These are phyloP conservation scores for Furcifer pardalis DNA, from an alignment of 2,797 vertebrate genomes.

Conservation along the genomic window DNA sequence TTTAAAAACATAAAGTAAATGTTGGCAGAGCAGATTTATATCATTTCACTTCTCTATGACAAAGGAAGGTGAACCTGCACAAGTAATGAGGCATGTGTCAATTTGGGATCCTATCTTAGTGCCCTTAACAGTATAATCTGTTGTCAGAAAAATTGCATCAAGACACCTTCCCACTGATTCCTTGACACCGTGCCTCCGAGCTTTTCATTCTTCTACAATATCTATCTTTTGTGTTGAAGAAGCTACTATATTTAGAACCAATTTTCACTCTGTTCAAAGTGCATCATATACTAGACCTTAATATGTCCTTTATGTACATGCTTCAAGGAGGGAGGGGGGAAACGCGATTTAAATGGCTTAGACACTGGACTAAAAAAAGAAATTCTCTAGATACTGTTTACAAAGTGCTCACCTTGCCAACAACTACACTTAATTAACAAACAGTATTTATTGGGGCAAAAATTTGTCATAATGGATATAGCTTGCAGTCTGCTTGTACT, in stretches of 20 bases:
- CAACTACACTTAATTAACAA: slow-evolving; percentile 42
- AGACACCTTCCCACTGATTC: slow-evolving; percentile 16
- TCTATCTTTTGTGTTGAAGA: slow-evolving; percentile 56
- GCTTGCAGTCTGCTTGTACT: background rate
- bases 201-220: background rate
- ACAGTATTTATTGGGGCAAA: slow-evolving; percentile 45
- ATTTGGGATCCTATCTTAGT: background rate
- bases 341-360: slow-evolving; percentile 58
- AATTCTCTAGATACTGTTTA: slow-evolving; percentile 39
- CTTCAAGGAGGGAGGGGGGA: slow-evolving; percentile 50
- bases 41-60: slow-evolving; percentile 15
- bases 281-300: slow-evolving; percentile 63
- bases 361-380: slow-evolving; percentile 56
- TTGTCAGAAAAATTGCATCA: background rate
- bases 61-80: slow-evolving; percentile 13
- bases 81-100: slow-evolving; percentile 4
- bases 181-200: slow-evolving; percentile 15
- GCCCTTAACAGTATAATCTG: slow-evolving; percentile 3
- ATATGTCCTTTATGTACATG: slow-evolving; percentile 59
- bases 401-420: slow-evolving; percentile 29
- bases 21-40: background rate
- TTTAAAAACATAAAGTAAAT: background rate
- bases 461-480: slow-evolving; percentile 38
- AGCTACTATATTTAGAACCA: slow-evolving; percentile 62
- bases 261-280: slow-evolving; percentile 61